Percentiles rank a stretch among this genome's conserved stretches.
These are phyloP conservation scores for Pogoniulus pusillus DNA, from an alignment of 2,797 vertebrate genomes.

Conservation along the genomic window DNA sequence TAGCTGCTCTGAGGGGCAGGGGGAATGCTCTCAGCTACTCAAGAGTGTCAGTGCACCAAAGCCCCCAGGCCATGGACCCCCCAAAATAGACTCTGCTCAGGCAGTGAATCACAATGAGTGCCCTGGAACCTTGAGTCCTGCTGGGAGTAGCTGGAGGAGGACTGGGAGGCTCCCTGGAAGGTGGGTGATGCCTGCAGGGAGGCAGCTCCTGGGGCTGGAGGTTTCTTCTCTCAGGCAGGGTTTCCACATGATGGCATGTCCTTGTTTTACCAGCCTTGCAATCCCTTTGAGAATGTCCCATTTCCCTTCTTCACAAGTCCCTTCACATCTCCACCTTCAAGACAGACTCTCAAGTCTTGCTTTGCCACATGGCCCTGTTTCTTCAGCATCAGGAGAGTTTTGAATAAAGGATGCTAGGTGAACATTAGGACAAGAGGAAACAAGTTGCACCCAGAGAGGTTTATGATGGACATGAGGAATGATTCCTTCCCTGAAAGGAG, in stretches of 20 bases:
- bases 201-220: too few species aligned
- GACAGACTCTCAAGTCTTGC: background rate
- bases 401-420: background rate
- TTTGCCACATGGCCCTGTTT: background rate
- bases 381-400: background rate
- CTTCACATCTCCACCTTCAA: background rate
- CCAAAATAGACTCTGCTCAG: rapidly evolving
- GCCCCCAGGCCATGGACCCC: background rate
- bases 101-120: rapidly evolving
- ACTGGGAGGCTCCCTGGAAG: rapidly evolving
- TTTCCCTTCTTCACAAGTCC: background rate
- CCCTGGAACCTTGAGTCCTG: background rate
- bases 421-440: background rate
- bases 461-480: too few species aligned
- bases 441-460: too few species aligned
- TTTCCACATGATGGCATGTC: rapidly evolving
- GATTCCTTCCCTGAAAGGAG: too few species aligned
- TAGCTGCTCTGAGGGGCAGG: rapidly evolving
- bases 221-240: rapidly evolving
- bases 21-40: rapidly evolving
- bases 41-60: too few species aligned
- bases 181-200: background rate
- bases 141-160: too few species aligned
- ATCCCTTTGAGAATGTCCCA: rapidly evolving
- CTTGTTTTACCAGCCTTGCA: rapidly evolving